A percentile compares a stretch with the other conserved stretches of the same genome.
Evolutionary conservation across 2,888 invertebrate species (phyloP).

Genomic region (Baccha elongata): DNA sequence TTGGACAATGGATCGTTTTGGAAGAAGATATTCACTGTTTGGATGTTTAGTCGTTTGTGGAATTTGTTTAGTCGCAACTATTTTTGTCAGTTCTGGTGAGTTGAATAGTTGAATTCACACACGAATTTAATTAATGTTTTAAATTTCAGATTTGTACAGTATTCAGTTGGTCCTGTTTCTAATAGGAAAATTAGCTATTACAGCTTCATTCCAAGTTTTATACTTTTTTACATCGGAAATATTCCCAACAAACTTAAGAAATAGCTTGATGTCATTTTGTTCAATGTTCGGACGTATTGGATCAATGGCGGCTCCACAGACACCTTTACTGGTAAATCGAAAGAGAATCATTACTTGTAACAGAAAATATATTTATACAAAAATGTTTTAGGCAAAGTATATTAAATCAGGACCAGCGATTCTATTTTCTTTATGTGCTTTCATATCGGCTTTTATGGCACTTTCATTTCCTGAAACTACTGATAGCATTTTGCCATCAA

Average conservation of each 20-base stretch:
- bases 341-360: not conserved
- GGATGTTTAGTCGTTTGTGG: slow-evolving; percentile 25
- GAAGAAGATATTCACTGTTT: slow-evolving; percentile 24
- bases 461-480: slow-evolving; percentile 86
- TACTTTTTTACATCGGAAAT: slow-evolving; percentile 88
- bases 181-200: slow-evolving; percentile 86
- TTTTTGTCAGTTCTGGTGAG: slow-evolving; percentile 21
- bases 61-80: slow-evolving; percentile 10
- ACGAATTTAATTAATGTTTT: not conserved
- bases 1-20: slow-evolving; percentile 32
- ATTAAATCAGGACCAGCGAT: slow-evolving; percentile 84
- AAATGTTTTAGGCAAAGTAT: slow-evolving; percentile 76
- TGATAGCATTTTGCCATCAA: slow-evolving; percentile 85
- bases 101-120: not conserved
- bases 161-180: slow-evolving; percentile 82
- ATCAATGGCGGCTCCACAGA: slow-evolving; percentile 88
- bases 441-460: slow-evolving; percentile 84
- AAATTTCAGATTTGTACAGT: slow-evolving; percentile 62
- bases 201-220: slow-evolving; percentile 86
- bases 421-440: slow-evolving; percentile 84
- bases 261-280: slow-evolving; percentile 87
- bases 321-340: slow-evolving; percentile 84
- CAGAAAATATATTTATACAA: not conserved
- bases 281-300: slow-evolving; percentile 88
- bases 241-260: slow-evolving; percentile 87